A percentile compares a stretch with the other conserved stretches of the same genome.
phyloP scores from a whole-genome alignment of 2,888 invertebrate species.

The Criorhina ranunculi region DNA sequence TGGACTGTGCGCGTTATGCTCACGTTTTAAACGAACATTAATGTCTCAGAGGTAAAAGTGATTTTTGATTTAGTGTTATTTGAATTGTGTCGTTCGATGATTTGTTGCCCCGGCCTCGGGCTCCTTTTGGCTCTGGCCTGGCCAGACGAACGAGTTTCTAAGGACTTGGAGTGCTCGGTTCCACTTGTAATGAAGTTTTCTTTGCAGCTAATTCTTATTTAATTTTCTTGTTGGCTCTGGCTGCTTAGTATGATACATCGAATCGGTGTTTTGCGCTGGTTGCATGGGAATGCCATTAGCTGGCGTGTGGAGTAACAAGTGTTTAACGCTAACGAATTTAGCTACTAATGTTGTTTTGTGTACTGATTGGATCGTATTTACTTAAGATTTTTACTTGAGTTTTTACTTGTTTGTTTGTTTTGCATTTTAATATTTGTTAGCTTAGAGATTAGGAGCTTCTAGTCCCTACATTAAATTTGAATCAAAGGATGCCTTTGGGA shows the following conservation, averaged over 20 bases:
- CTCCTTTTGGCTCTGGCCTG: constrained; percentile 37
- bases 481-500: too few relatives aligned
- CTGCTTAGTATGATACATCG: constrained; percentile 42
- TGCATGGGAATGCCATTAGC: constrained; percentile 76
- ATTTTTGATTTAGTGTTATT: constrained; percentile 78
- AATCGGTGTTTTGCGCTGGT: constrained; percentile 54
- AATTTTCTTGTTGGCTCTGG: constrained; percentile 57
- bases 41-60: constrained; percentile 78
- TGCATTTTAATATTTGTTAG: background rate
- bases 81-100: constrained; percentile 77
- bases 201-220: constrained; percentile 63
- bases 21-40: constrained; percentile 76
- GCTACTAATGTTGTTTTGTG: constrained; percentile 64
- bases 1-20: constrained; percentile 71
- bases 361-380: constrained; percentile 40
- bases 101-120: constrained; percentile 67
- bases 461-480: too few relatives aligned
- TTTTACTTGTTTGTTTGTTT: background rate
- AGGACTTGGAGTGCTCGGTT: constrained; percentile 43
- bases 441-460: background rate
- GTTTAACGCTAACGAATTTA: constrained; percentile 73
- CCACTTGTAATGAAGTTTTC: constrained; percentile 61
- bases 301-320: constrained; percentile 73
- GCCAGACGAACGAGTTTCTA: constrained; percentile 49
- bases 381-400: constrained; percentile 4